Percentiles rank a stretch among this genome's conserved stretches.
These are phyloP conservation scores for Rhinolophus sinicus DNA, from an alignment of 2,113 vertebrate genomes.

Conservation along the genomic window DNA sequence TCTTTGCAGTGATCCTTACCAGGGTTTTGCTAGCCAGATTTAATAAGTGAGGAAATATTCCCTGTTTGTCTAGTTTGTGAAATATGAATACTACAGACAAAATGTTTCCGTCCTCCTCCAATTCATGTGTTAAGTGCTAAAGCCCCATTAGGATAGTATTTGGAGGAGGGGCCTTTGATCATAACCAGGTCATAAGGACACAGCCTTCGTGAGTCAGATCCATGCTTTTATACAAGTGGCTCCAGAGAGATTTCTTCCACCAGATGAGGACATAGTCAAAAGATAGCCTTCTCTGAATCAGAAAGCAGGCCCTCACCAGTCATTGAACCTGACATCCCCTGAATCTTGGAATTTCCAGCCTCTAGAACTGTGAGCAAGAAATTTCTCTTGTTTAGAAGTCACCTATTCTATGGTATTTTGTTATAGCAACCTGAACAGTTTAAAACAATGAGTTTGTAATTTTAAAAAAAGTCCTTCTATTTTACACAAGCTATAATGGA, in stretches of 20 bases:
- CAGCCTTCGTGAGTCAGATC: not conserved
- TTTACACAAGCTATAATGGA: not conserved
- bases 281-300: not conserved
- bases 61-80: not conserved
- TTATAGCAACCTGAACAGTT: not conserved
- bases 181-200: not conserved
- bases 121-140: not conserved
- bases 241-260: not conserved
- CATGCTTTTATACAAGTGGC: not conserved
- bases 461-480: not conserved
- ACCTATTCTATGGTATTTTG: not conserved
- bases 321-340: too few relatives aligned
- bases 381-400: not conserved
- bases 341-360: not conserved
- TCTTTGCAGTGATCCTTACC: not conserved
- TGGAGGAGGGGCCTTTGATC: too few relatives aligned
- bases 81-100: not conserved
- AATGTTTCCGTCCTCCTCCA: not conserved
- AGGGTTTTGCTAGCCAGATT: not conserved
- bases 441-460: not conserved
- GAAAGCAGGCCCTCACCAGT: too few relatives aligned
- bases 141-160: not conserved
- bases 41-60: not conserved
- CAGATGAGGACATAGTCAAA: too few relatives aligned
- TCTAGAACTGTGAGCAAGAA: not conserved